Conservation (phyloP, 2,797 vertebrate species). For the Halcyon smyrnensis region DNA sequence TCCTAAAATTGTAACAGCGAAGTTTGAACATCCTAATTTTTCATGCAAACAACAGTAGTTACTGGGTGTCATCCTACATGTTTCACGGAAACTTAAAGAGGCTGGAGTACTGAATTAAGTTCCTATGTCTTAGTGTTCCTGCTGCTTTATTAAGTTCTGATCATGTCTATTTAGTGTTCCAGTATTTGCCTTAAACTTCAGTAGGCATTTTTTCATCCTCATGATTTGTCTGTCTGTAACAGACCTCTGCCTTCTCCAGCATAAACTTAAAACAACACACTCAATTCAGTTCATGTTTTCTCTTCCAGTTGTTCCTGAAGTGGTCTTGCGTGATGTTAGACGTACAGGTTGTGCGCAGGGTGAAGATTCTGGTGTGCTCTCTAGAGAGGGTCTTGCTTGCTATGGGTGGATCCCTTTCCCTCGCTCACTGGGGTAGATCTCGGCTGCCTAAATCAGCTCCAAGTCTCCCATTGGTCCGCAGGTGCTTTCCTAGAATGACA, state of each 20-base stretch:
- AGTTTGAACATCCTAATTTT: not conserved
- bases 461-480: not conserved
- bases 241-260: not conserved
- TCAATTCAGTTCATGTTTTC: not conserved
- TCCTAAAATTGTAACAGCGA: not conserved
- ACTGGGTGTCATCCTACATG: not conserved
- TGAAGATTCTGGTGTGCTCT: not conserved
- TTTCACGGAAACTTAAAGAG: not conserved
- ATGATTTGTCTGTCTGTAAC: not conserved
- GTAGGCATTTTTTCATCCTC: not conserved
- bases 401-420: not conserved
- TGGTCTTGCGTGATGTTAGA: not conserved
- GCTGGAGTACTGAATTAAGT: not conserved
- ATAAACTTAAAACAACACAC: not conserved
- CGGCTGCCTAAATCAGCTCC: not conserved
- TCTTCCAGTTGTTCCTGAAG: not conserved
- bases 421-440: not conserved
- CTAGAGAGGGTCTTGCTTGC: not conserved
- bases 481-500: not conserved
- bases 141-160: not conserved
- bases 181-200: not conserved
- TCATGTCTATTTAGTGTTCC: not conserved
- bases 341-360: rapidly evolving
- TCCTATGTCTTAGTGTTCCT: not conserved
- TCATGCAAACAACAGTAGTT: not conserved